Percentiles rank a stretch among this genome's conserved stretches.
These are phyloP conservation scores for Pollicipes pollicipes DNA, from an alignment of 1,140 invertebrate genomes.

Conservation along the genomic window DNA sequence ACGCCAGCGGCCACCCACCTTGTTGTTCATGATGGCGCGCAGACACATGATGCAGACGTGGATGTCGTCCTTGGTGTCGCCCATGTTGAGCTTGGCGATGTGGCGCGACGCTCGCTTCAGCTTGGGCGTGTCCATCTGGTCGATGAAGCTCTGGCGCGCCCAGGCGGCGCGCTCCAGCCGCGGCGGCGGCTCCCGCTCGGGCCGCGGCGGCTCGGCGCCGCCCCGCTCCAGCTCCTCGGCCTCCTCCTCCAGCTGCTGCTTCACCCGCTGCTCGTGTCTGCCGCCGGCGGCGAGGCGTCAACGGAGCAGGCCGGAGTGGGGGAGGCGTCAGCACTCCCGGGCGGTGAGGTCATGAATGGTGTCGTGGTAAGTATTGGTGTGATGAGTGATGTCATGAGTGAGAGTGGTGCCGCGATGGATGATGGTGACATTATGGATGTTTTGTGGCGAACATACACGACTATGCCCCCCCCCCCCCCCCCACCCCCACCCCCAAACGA, in stretches of 20 bases:
- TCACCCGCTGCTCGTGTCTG: conserved; percentile 56
- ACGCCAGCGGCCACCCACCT: conserved; percentile 38
- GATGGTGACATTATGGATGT: too few relatives aligned
- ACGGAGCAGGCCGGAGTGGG: too few relatives aligned
- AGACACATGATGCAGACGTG: conserved; percentile 98
- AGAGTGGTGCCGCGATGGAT: too few relatives aligned
- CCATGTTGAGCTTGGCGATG: conserved; percentile 84
- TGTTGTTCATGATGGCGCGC: conserved; percentile 99
- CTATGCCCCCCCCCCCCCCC: too few relatives aligned
- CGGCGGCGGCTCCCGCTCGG: background rate
- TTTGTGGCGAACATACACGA: too few relatives aligned
- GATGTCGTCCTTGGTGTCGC: conserved; percentile 93
- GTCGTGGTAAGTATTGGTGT: too few relatives aligned
- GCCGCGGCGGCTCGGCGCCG: conserved; percentile 28
- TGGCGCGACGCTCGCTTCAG: conserved; percentile 58
- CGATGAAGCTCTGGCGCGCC: conserved; percentile 21
- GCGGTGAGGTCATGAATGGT: too few relatives aligned
- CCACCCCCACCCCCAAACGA: too few relatives aligned
- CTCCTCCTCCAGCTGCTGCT: conserved; percentile 38
- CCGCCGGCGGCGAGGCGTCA: too few relatives aligned
- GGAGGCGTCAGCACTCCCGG: too few relatives aligned
- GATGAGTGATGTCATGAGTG: too few relatives aligned
- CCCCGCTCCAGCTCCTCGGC: conserved; percentile 11
- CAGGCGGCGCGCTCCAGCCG: background rate
- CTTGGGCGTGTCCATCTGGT: conserved; percentile 45